Evolutionary conservation across 2,888 invertebrate species (phyloP).

Genomic region (Dolichomitus sp.): DNA sequence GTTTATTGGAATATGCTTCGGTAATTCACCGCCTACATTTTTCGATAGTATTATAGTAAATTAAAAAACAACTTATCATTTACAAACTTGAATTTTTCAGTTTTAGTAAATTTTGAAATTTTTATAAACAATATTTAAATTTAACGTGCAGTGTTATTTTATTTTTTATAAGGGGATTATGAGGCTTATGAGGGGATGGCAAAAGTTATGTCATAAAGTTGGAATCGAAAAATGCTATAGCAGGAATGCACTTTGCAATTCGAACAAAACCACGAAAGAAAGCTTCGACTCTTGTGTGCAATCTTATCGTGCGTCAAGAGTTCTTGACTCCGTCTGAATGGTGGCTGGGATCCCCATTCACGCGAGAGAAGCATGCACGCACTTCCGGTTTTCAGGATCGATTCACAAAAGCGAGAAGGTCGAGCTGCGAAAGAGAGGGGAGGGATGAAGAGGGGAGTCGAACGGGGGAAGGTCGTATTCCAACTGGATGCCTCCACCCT

Average conservation of each 20-base stretch:
- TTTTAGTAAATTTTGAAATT: too few relatives aligned
- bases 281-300: too few relatives aligned
- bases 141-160: too few relatives aligned
- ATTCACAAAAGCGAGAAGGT: slow-evolving; percentile 37
- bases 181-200: too few relatives aligned
- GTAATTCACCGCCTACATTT: too few relatives aligned
- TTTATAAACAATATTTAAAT: too few relatives aligned
- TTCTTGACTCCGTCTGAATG: slow-evolving; percentile 30
- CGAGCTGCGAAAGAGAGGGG: slow-evolving; percentile 4
- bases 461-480: slow-evolving; percentile 48
- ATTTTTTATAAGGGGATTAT: too few relatives aligned
- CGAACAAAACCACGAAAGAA: background rate
- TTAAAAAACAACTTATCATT: too few relatives aligned
- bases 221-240: background rate
- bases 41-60: too few relatives aligned
- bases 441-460: background rate
- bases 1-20: too few relatives aligned
- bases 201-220: background rate
- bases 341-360: slow-evolving; percentile 32
- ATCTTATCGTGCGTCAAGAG: background rate
- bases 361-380: slow-evolving; percentile 33
- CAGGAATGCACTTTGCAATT: background rate
- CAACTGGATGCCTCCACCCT: slow-evolving; percentile 26
- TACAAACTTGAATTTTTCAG: too few relatives aligned
- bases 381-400: slow-evolving; percentile 54